phyloP scores from a whole-genome alignment of 2,888 invertebrate genomes.

The Monochamus alternatus region DNA sequence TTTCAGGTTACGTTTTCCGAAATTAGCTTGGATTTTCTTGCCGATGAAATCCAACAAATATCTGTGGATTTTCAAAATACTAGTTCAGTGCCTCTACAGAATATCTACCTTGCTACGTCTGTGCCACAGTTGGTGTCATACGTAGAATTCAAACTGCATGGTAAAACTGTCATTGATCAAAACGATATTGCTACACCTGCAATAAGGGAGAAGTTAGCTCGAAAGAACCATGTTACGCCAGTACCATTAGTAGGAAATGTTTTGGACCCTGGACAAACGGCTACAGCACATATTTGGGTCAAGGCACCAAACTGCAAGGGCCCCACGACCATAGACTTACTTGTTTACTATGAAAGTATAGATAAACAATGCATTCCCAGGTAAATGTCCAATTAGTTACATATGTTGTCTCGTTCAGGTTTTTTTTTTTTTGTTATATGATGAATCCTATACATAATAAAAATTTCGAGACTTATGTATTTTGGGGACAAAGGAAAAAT shows the following conservation, averaged over 20 bases:
- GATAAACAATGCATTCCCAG: slow-evolving; percentile 63
- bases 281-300: slow-evolving; percentile 77
- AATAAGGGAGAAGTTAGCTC: slow-evolving; percentile 65
- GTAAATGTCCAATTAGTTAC: no score
- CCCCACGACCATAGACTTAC: slow-evolving; percentile 76
- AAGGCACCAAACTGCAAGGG: slow-evolving; percentile 80
- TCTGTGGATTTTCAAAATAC: slow-evolving; percentile 81
- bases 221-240: slow-evolving; percentile 70
- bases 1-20: slow-evolving; percentile 81
- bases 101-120: slow-evolving; percentile 79
- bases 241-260: slow-evolving; percentile 70
- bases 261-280: slow-evolving; percentile 73
- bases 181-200: slow-evolving; percentile 60
- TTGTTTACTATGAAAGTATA: slow-evolving; percentile 82
- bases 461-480: no score
- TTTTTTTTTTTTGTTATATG: no score
- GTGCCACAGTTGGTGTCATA: slow-evolving; percentile 76
- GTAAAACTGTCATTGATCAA: slow-evolving; percentile 49
- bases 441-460: no score
- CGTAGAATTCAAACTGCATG: slow-evolving; percentile 61
- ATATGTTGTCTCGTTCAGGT: no score
- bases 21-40: slow-evolving; percentile 78
- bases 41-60: slow-evolving; percentile 82
- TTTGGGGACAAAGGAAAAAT: no score
- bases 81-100: slow-evolving; percentile 78